Evolutionary conservation across 2,113 vertebrate species (phyloP).

Genomic region (Tursiops truncatus): DNA sequence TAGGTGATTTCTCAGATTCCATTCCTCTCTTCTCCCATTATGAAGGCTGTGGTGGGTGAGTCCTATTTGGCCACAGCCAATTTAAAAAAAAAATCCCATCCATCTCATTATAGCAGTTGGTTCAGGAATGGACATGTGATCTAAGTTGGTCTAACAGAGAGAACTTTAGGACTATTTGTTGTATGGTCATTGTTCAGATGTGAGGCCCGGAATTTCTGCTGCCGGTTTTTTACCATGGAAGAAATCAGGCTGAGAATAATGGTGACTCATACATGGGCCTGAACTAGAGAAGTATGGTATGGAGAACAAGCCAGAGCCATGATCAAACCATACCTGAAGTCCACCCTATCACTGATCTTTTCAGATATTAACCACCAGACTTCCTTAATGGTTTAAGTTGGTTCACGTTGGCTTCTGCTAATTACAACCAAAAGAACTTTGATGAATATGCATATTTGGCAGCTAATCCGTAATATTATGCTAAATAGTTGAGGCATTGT

Average conservation of each 20-base stretch:
- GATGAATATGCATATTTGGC: not conserved
- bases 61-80: not conserved
- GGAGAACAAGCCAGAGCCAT: not conserved
- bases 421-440: not conserved
- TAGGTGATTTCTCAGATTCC: too few species aligned
- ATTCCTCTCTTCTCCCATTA: accelerated
- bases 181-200: not conserved
- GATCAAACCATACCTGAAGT: not conserved
- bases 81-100: not conserved
- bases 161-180: not conserved
- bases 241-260: not conserved
- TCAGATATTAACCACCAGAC: not conserved
- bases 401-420: not conserved
- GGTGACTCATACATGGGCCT: not conserved
- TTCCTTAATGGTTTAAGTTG: not conserved
- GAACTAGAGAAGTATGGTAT: not conserved
- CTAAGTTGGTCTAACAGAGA: not conserved
- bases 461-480: not conserved
- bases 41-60: not conserved
- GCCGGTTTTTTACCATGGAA: not conserved
- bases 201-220: not conserved
- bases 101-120: not conserved
- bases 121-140: not conserved
- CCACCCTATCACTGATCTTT: not conserved
- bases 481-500: not conserved